phyloP scores from a whole-genome alignment of 2,113 vertebrate genomes.

The Phylloscopus whistleri region DNA sequence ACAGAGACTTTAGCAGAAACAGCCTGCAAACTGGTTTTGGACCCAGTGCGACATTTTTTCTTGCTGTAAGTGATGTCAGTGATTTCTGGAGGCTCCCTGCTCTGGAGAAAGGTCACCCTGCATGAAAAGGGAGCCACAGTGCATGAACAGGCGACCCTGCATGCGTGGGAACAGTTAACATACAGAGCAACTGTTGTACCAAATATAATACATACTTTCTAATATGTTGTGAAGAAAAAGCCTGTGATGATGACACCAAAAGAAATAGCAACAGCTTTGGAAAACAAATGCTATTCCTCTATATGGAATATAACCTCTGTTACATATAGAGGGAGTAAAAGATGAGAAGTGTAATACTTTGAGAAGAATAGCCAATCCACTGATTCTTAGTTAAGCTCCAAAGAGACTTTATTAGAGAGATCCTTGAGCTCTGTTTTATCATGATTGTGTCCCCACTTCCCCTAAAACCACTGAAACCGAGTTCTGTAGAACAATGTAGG shows the following conservation, averaged over 20 bases:
- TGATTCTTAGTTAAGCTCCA: background rate
- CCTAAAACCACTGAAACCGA: background rate
- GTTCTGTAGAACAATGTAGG: background rate
- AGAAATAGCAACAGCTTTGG: background rate
- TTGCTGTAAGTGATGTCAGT: background rate
- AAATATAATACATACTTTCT: background rate
- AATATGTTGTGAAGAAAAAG: background rate
- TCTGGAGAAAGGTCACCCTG: background rate
- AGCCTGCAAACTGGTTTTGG: constrained; percentile 39
- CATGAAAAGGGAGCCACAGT: background rate
- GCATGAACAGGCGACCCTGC: background rate
- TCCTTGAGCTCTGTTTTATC: background rate
- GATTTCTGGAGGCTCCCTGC: background rate
- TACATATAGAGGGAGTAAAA: background rate
- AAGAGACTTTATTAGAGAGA: background rate
- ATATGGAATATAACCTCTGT: background rate
- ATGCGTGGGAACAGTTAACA: background rate
- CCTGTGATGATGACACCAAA: background rate
- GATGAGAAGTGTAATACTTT: background rate
- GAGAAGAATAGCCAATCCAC: background rate
- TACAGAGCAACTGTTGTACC: background rate
- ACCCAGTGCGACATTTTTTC: background rate
- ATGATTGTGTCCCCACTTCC: background rate
- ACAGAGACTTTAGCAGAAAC: constrained; percentile 56
- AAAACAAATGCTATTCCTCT: background rate